Base-by-base conservation (phyloP, 2,113 vertebrate species). In the Macaca nemestrina region DNA sequence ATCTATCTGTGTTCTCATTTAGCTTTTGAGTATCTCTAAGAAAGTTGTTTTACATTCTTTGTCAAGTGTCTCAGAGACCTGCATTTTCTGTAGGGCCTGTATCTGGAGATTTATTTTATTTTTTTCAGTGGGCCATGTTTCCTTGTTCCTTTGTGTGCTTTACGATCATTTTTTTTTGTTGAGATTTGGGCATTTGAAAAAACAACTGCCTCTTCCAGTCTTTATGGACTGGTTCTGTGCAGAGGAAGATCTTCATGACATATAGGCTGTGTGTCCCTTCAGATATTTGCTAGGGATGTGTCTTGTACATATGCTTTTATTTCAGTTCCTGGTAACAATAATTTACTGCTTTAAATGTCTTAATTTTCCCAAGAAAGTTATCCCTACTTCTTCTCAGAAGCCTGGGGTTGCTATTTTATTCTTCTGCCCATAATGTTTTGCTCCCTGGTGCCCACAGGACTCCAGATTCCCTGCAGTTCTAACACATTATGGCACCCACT, bases 401-500 rank as follows among this genome's bases (percentile, higher is more conserved):
- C 10, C 52, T 75, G 16, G 35, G 23, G 45, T 70, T 52, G 68
- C 45, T 50, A 7, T 70, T 52, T 35, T 86, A 52, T 52, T 50
- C 14, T 8, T 73, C 27, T 79, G 43, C 14, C 40, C 27, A 32
- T 73, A 70, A 23, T 79, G 76, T 9, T 48, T 79, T 59, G 17
- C 18, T 75, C 52, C 38, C 12, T 55, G n/a, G n/a, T 9, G 45
- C 45, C 8, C 30, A 32, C 4, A 35, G 8, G 27, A 48, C 30
- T 35, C 30, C 17, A 88, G n/a, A 20, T 9, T 88, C 27, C 86
- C 48, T 38, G 68, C 7, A 35, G 11, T 25, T 20, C 17, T 75
- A 57, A 32, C 22, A 17, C 25, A 52, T 17, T 14, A 10, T 35
- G 0, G 1, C 18, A 32, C 11, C 86, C 0, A 1, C 40, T 30